Conservation (phyloP, 2,113 vertebrate genomes). For the Tragelaphus scriptus region DNA sequence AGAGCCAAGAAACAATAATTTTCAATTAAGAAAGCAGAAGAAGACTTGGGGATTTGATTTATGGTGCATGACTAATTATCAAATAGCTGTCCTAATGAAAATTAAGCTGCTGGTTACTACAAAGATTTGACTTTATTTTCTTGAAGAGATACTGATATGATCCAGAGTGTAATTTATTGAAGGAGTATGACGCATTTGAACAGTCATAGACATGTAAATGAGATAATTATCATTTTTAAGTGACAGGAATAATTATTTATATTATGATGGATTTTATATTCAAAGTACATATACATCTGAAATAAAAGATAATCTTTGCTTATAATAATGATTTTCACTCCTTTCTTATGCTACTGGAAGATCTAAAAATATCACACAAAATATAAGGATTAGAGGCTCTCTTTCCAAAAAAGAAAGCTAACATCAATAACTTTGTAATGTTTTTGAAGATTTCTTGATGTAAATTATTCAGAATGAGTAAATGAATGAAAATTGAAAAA, state of each 20-base stretch:
- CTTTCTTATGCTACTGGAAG: not conserved
- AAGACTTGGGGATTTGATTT: constrained; percentile 96
- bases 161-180: constrained; percentile 77
- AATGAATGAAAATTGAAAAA: constrained; percentile 30
- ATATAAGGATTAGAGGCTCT: not conserved
- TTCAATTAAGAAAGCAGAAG: constrained; percentile 96
- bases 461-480: constrained; percentile 36
- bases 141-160: constrained; percentile 81
- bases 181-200: constrained; percentile 76
- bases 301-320: constrained; percentile 70
- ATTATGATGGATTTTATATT: constrained; percentile 67
- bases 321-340: constrained; percentile 25
- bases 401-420: not conserved
- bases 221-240: constrained; percentile 78
- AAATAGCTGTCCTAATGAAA: constrained; percentile 89
- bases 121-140: constrained; percentile 91
- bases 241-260: constrained; percentile 65
- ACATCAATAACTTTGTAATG: not conserved
- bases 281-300: constrained; percentile 67
- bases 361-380: not conserved
- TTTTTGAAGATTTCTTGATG: not conserved
- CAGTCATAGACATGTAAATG: constrained; percentile 70
- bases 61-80: constrained; percentile 96
- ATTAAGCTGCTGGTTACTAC: constrained; percentile 87
- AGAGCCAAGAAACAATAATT: constrained; percentile 90